phyloP scores from a whole-genome alignment of 2,797 vertebrate species.

The Gobio occitaniae region DNA sequence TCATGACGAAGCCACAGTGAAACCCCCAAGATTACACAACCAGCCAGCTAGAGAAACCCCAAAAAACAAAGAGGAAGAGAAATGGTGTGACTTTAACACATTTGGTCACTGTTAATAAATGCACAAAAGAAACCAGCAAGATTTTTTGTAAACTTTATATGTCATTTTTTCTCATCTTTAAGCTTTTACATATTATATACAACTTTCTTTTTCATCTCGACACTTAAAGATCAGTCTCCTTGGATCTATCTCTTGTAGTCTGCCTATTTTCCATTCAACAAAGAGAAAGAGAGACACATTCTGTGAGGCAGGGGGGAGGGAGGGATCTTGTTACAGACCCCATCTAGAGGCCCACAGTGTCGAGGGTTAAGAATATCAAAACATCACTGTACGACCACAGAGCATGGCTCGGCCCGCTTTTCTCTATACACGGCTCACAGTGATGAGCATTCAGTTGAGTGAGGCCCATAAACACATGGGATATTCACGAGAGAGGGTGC shows the following conservation, averaged over 20 bases:
- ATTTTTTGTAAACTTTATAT: neutral
- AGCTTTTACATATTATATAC: neutral
- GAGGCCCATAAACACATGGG: constrained; percentile 44
- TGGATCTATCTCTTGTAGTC: neutral
- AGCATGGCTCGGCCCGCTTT: constrained; percentile 19
- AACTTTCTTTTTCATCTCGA: neutral
- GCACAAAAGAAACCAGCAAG: neutral
- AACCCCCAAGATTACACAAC: constrained; percentile 95
- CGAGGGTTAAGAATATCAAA: constrained; percentile 42
- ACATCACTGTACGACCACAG: constrained; percentile 28
- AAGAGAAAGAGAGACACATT: constrained; percentile 45
- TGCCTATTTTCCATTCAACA: constrained; percentile 44
- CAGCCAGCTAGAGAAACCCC: constrained; percentile 77
- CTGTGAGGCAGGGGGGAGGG: constrained; percentile 4
- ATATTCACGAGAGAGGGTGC: constrained; percentile 39
- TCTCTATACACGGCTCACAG: constrained; percentile 30
- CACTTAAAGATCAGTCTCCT: neutral
- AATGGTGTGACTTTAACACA: neutral
- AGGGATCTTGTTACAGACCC: constrained; percentile 47
- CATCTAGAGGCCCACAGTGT: constrained; percentile 39
- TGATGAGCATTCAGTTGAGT: constrained; percentile 44
- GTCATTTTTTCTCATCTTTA: neutral
- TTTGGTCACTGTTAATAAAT: neutral
- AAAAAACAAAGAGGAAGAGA: neutral
- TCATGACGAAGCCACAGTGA: constrained; percentile 96